These are phyloP conservation scores for Melieria crassipennis DNA, from an alignment of 2,888 invertebrate genomes.

Conservation along the genomic window DNA sequence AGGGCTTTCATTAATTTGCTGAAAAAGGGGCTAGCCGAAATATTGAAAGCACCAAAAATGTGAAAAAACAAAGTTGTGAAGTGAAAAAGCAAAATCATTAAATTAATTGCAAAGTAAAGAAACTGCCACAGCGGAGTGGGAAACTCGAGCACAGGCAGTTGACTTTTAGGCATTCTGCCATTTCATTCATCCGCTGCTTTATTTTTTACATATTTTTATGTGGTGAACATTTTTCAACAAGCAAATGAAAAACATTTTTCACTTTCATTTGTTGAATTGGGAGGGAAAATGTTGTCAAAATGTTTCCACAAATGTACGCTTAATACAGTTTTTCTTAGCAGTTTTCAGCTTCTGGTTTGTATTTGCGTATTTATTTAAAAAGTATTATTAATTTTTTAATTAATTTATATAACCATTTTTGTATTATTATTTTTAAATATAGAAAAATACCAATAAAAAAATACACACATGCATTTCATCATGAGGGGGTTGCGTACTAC, in stretches of 20 bases:
- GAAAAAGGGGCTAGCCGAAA: neutral
- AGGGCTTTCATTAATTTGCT: slow-evolving; percentile 12
- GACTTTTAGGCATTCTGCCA: neutral
- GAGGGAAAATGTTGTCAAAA: neutral
- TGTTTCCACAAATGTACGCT: too few species aligned
- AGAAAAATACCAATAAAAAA: too few species aligned
- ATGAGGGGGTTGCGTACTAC: too few species aligned
- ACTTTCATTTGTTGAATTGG: too few species aligned
- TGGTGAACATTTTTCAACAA: neutral
- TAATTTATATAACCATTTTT: too few species aligned
- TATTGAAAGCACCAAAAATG: too few species aligned
- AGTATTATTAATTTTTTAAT: neutral
- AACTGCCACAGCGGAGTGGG: neutral
- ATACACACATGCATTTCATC: too few species aligned
- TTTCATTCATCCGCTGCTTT: neutral
- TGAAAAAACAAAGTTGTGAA: too few species aligned
- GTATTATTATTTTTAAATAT: too few species aligned
- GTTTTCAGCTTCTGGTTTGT: too few species aligned
- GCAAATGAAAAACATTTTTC: neutral
- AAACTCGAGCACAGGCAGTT: neutral
- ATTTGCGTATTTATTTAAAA: too few species aligned
- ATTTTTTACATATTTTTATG: neutral
- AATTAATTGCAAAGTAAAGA: slow-evolving; percentile 16
- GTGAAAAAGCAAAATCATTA: slow-evolving; percentile 14
- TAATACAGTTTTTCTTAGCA: too few species aligned